Conservation (phyloP, 2,113 vertebrate genomes). For the Sclerurus mexicanus region DNA sequence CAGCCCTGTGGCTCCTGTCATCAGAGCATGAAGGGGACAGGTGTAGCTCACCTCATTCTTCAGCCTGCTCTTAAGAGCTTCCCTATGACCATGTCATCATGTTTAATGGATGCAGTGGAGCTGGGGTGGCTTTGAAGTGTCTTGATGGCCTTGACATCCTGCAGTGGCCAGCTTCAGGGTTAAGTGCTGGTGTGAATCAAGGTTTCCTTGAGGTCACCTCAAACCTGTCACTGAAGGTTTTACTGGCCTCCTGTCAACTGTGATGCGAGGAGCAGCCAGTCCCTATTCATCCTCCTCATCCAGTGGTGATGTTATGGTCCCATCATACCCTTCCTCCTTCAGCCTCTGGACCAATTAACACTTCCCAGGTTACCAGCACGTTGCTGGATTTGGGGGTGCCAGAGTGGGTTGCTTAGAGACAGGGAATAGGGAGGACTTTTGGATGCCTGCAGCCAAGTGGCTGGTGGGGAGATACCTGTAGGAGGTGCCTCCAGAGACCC, state of each 20-base stretch:
- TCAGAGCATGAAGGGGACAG: neutral
- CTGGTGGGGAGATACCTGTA: neutral
- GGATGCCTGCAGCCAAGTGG: neutral
- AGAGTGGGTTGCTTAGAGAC: neutral
- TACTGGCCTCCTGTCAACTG: neutral
- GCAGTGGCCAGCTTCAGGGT: rapidly evolving
- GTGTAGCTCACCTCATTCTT: neutral
- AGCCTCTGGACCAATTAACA: neutral
- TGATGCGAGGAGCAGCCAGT: neutral
- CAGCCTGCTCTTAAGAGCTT: neutral
- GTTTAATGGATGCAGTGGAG: neutral
- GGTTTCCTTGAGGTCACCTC: neutral
- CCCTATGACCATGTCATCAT: neutral
- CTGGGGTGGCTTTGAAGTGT: neutral
- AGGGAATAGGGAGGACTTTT: neutral
- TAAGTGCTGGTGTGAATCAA: neutral
- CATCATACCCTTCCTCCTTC: neutral
- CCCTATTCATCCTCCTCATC: neutral
- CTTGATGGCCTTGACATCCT: neutral
- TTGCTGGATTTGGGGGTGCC: neutral
- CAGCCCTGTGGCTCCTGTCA: neutral
- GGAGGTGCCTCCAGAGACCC: neutral
- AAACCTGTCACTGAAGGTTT: neutral
- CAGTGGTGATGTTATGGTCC: neutral
- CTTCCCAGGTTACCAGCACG: neutral